Percentiles rank a stretch among this genome's conserved stretches.
phyloP scores from a whole-genome alignment of 2,113 vertebrate genomes.

The Indri indri region DNA sequence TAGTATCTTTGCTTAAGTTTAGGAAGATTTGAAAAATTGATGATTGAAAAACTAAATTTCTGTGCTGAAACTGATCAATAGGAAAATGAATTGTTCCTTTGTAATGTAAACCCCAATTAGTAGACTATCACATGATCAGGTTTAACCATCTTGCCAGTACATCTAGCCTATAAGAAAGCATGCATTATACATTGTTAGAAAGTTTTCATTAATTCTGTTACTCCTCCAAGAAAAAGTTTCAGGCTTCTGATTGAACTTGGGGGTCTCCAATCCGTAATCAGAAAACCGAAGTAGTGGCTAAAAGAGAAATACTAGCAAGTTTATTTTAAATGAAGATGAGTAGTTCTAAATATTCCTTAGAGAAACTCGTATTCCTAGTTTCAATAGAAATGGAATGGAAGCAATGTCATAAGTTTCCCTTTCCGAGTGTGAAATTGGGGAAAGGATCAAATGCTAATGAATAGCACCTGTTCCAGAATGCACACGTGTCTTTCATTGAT shows the following conservation, averaged over 20 bases:
- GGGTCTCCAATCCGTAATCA: neutral
- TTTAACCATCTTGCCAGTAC: neutral
- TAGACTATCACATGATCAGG: neutral
- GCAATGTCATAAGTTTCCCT: conserved; percentile 11
- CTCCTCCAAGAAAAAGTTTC: neutral
- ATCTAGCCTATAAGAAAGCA: neutral
- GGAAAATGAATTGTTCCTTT: conserved; percentile 35
- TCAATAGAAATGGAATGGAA: conserved; percentile 5
- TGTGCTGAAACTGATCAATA: neutral
- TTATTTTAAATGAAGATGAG: too few relatives aligned
- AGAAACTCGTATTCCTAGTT: neutral
- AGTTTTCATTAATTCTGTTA: neutral
- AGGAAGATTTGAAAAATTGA: neutral
- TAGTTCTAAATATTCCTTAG: neutral
- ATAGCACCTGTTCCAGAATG: conserved; percentile 15
- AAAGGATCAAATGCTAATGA: conserved; percentile 44
- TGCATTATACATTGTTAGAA: neutral
- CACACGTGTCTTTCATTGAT: conserved; percentile 65
- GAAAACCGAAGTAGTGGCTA: too few relatives aligned
- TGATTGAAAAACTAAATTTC: neutral
- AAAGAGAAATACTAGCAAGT: too few relatives aligned
- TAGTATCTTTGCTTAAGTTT: neutral
- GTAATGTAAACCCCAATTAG: neutral
- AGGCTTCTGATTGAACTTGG: neutral
- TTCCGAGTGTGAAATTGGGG: conserved; percentile 50